Conservation (phyloP, 2,797 vertebrate genomes). For the Leucoraja ocellata region DNA sequence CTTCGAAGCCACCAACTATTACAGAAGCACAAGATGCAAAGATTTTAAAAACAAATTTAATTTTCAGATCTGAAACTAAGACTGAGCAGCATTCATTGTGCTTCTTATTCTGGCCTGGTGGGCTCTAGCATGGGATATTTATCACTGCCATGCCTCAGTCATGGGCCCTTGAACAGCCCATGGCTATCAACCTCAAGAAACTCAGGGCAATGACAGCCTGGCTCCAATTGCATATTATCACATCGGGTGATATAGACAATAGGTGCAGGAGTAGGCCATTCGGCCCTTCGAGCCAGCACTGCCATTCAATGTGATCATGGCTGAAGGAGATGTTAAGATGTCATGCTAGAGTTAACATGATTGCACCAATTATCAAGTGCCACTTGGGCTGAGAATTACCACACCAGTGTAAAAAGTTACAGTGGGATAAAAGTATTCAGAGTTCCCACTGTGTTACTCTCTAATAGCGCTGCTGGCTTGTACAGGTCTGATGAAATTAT, state of each 20-base stretch:
- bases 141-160: not conserved
- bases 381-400: not conserved
- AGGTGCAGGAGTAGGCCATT: no score
- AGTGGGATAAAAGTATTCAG: not conserved
- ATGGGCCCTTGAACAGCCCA: not conserved
- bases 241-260: not conserved
- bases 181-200: not conserved
- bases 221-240: not conserved
- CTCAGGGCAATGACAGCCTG: not conserved
- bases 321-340: not conserved
- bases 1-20: not conserved
- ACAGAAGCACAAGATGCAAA: not conserved
- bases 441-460: not conserved
- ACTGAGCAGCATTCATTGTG: not conserved
- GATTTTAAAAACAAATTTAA: not conserved
- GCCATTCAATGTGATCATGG: no score
- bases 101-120: not conserved
- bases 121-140: not conserved
- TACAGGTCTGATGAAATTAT: not conserved
- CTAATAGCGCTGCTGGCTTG: not conserved
- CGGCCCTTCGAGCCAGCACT: no score
- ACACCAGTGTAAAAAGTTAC: not conserved
- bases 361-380: not conserved
- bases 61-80: conserved; percentile 9
- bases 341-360: not conserved